phyloP scores from a whole-genome alignment of 2,888 invertebrate species.

The Spilarctia lutea region DNA sequence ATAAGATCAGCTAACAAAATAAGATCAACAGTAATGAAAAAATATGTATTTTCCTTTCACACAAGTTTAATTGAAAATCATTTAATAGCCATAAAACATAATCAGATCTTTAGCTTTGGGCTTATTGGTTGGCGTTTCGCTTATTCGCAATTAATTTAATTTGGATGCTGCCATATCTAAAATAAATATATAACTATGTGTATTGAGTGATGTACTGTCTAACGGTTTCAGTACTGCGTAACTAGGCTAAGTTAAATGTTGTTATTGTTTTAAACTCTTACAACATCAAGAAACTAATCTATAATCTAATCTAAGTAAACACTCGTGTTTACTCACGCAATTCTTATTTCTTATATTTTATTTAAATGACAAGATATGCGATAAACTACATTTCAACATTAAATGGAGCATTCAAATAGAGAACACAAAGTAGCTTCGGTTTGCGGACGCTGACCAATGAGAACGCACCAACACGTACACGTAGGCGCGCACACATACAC shows the following conservation, averaged over 20 bases:
- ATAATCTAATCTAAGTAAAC: no score
- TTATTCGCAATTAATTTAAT: slow-evolving; percentile 40
- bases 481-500: slow-evolving; percentile 46
- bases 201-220: slow-evolving; percentile 12
- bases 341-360: background rate
- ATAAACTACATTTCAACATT: background rate
- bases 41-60: background rate
- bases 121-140: slow-evolving; percentile 50
- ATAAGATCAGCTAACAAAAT: background rate
- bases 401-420: slow-evolving; percentile 37
- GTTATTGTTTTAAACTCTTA: background rate
- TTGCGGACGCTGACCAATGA: slow-evolving; percentile 43
- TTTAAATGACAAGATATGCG: background rate
- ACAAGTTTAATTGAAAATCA: slow-evolving; percentile 19
- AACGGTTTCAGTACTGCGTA: slow-evolving; percentile 9
- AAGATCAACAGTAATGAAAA: background rate
- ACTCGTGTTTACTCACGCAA: background rate
- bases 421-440: slow-evolving; percentile 20
- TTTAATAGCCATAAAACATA: slow-evolving; percentile 15
- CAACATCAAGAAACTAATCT: slow-evolving; percentile 7
- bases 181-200: slow-evolving; percentile 1
- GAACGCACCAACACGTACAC: slow-evolving; percentile 36
- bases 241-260: slow-evolving; percentile 7
- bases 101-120: slow-evolving; percentile 41
- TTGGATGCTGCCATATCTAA: slow-evolving; percentile 39